Conservation (phyloP, 2,113 vertebrate species). For the Arvicanthis niloticus region DNA sequence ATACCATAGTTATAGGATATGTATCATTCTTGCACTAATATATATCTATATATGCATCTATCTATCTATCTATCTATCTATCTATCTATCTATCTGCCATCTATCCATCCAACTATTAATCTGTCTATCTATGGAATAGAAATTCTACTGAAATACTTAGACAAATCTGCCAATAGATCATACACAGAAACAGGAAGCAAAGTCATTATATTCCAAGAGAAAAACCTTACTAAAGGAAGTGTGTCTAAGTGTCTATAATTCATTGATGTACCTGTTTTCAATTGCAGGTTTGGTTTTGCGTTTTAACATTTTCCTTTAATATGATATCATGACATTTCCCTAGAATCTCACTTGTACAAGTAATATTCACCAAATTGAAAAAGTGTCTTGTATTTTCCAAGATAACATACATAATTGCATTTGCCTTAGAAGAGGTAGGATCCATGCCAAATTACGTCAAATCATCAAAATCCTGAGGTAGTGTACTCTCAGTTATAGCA, state of each 20-base stretch:
- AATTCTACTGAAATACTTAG: not conserved
- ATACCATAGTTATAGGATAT: not conserved
- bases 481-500: constrained; percentile 34
- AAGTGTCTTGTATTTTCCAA: constrained; percentile 32
- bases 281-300: not conserved
- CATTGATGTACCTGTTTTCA: not conserved
- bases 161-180: not conserved
- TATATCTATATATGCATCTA: not conserved
- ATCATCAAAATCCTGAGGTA: constrained; percentile 63
- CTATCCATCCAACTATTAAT: not conserved
- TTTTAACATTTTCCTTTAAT: not conserved
- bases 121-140: not conserved
- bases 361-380: constrained; percentile 56
- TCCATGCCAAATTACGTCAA: constrained; percentile 64
- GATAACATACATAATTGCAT: constrained; percentile 49
- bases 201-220: not conserved
- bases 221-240: not conserved
- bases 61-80: not conserved
- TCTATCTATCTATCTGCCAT: no score
- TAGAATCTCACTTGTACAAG: not conserved
- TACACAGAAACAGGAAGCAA: not conserved
- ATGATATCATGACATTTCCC: not conserved
- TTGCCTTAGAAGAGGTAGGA: constrained; percentile 38
- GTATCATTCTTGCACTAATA: not conserved
- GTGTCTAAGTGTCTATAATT: not conserved